These are phyloP conservation scores for Apodemia duryi DNA, from an alignment of 2,888 invertebrate genomes.

Conservation along the genomic window DNA sequence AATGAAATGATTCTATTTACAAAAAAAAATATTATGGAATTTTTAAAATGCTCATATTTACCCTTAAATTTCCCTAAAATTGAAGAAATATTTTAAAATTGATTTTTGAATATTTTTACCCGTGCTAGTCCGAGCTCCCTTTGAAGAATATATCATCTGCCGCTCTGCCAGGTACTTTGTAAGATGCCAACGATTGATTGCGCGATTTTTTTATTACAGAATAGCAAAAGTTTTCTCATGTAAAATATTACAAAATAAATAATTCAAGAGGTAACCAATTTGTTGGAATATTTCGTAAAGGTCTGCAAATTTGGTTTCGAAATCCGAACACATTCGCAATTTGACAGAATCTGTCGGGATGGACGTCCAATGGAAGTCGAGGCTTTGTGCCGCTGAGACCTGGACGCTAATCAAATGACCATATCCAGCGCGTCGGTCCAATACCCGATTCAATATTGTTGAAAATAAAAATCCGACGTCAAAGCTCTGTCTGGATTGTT, in stretches of 20 bases:
- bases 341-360: conserved; percentile 34
- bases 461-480: conserved; percentile 25
- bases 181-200: too few relatives aligned
- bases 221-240: too few relatives aligned
- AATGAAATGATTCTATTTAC: too few relatives aligned
- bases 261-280: not conserved
- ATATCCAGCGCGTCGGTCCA: conserved; percentile 30
- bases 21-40: too few relatives aligned
- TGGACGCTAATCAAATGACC: conserved; percentile 17
- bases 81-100: too few relatives aligned
- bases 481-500: conserved; percentile 22
- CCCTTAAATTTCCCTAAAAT: too few relatives aligned
- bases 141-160: too few relatives aligned
- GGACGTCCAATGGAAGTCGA: conserved; percentile 4
- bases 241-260: not conserved
- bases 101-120: too few relatives aligned
- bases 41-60: too few relatives aligned
- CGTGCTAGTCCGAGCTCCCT: too few relatives aligned
- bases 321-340: conserved; percentile 43
- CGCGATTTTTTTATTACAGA: too few relatives aligned
- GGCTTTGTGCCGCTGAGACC: conserved; percentile 13
- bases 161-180: too few relatives aligned
- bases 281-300: not conserved
- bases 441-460: conserved; percentile 36
- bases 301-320: conserved; percentile 28